Base-by-base conservation (phyloP, 2,797 vertebrate species). In the Hozukius guyotensis region DNA sequence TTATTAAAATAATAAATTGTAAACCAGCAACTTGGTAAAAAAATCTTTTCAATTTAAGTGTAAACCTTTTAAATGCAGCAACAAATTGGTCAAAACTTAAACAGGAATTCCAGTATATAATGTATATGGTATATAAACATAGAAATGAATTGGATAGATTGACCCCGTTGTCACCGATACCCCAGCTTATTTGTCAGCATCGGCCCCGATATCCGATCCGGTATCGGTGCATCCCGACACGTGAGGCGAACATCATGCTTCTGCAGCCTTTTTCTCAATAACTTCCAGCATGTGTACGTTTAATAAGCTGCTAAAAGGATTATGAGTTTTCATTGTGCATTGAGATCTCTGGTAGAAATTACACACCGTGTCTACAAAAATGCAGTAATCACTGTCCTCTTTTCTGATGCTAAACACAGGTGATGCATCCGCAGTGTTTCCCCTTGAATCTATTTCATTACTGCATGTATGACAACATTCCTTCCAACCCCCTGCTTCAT, bases 381-480 rank as follows among this genome's bases (percentile, higher is more conserved):
- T 64, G 70, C 65, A 73, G 63, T 84, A 73, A 90, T 89, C 82
- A 82, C 75, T 66, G 68, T 83, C 65, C 74, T 82, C 32, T 82
- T 84, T 52, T 82, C 65, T 83, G 56, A 78, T 76, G 75, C 76
- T 86, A 83, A 87, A 89, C 67, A 86, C 87, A 88, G 78, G 81
- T 87, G 80, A 87, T 76, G 70, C 14, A 60, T 74, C 66, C 24
- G n/a, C 70, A 55, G 42, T 2, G 7, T 76, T 77, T 71, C 65
- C 66, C 56, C 64, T 69, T 84, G 70, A 87, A 87, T 89, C 71
- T 70, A 65, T 82, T 86, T 85, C 89, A 89, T 90, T 81, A 87
- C 78, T 81, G 81, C 29, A 83, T 87, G 73, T 87, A 84, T 89
- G 78, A 81, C 81, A 84, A 80, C 72, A 72, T 64, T 25, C 66